Evolutionary conservation across 2,797 vertebrate species (phyloP).

Genomic region (Sphenopsis melanotis): DNA sequence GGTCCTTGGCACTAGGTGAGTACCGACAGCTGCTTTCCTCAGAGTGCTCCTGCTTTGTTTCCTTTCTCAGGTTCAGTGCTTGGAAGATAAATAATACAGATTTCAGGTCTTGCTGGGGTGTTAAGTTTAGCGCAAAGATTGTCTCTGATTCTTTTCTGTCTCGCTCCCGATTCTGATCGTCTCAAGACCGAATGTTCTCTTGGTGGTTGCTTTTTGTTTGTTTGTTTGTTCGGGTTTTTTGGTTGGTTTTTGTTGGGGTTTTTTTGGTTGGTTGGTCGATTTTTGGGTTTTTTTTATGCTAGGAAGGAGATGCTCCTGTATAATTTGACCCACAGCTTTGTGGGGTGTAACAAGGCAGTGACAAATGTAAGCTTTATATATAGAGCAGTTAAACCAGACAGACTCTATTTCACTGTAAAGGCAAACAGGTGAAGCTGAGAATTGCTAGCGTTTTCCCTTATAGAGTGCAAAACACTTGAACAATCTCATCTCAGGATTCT

Average conservation of each 20-base stretch:
- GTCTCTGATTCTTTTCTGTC: neutral
- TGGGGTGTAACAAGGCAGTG: neutral
- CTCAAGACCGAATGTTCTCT: neutral
- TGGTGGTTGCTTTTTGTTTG: neutral
- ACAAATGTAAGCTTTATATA: neutral
- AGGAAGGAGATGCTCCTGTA: neutral
- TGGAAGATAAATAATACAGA: neutral
- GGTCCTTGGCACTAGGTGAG: slow-evolving; percentile 74
- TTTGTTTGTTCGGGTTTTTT: neutral
- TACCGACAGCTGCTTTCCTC: neutral
- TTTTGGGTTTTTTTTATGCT: neutral
- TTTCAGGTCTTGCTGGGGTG: neutral
- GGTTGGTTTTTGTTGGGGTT: neutral
- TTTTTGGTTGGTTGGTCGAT: neutral
- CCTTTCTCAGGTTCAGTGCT: neutral
- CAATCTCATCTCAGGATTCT: neutral
- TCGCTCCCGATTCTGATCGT: neutral
- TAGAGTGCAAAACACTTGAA: neutral
- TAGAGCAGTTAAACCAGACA: neutral
- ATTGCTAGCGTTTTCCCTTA: neutral
- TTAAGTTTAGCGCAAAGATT: neutral
- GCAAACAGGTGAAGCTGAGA: neutral
- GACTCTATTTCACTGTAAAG: neutral
- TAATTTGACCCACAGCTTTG: neutral
- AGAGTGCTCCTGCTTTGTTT: neutral